These are phyloP conservation scores for Rhagonycha fulva DNA, from an alignment of 2,888 invertebrate species.

Conservation along the genomic window DNA sequence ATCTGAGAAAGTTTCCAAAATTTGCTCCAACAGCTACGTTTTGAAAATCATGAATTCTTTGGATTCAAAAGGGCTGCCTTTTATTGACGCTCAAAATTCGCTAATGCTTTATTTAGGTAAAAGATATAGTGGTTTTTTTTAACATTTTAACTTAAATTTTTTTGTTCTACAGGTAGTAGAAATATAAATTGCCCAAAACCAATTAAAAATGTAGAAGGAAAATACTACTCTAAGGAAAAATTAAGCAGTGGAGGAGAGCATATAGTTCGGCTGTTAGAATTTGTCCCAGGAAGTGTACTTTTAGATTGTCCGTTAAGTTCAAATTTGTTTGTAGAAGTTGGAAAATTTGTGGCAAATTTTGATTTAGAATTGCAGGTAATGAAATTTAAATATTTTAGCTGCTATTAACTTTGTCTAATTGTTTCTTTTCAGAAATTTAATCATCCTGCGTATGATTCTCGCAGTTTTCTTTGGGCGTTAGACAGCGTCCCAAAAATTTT, in stretches of 20 bases:
- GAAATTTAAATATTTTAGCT: neutral
- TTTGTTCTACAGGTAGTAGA: conserved; percentile 55
- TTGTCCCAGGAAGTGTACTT: conserved; percentile 73
- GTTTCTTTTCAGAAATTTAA: conserved; percentile 64
- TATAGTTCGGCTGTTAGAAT: conserved; percentile 77
- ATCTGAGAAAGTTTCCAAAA: conserved; percentile 43
- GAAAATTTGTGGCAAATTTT: conserved; percentile 72
- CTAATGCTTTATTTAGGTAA: conserved; percentile 73
- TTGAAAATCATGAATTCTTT: conserved; percentile 83
- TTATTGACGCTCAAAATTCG: conserved; percentile 77
- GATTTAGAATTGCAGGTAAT: conserved; percentile 70
- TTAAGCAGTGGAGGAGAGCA: conserved; percentile 60
- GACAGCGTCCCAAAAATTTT: conserved; percentile 68
- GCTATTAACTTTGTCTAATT: neutral
- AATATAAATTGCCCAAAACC: conserved; percentile 73
- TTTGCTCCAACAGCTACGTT: conserved; percentile 72
- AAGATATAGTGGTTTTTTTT: conserved; percentile 39
- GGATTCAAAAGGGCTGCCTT: conserved; percentile 70
- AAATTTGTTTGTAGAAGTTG: conserved; percentile 71
- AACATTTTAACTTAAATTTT: neutral
- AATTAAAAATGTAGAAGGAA: conserved; percentile 68
- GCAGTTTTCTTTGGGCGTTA: conserved; percentile 79
- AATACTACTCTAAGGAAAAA: conserved; percentile 62
- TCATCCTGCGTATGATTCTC: conserved; percentile 68
- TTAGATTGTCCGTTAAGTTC: conserved; percentile 63